A percentile compares a stretch with the other conserved stretches of the same genome.
These are phyloP conservation scores for Heterodera schachtii DNA, from an alignment of 1,140 invertebrate genomes.

Conservation along the genomic window DNA sequence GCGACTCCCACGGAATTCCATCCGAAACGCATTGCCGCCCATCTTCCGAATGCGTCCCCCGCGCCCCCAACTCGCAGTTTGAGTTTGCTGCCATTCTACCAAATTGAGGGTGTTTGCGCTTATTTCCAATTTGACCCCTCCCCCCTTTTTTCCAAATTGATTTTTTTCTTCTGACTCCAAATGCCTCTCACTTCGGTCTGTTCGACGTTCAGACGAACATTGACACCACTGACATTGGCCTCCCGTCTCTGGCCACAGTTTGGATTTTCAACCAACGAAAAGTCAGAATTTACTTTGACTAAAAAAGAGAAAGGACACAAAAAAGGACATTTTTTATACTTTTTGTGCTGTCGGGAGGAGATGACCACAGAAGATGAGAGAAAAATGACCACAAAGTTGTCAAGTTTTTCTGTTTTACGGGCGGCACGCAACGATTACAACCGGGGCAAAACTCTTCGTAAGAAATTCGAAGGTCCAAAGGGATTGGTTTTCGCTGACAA, in stretches of 20 bases:
- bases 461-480: slow-evolving; percentile 25
- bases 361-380: not conserved
- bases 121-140: too few species aligned
- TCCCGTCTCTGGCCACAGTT: slow-evolving; percentile 17
- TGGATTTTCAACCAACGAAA: slow-evolving; percentile 15
- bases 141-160: not conserved
- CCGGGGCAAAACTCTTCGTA: slow-evolving; percentile 43
- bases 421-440: slow-evolving; percentile 32
- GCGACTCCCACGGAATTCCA: not conserved
- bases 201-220: slow-evolving; percentile 25
- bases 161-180: slow-evolving; percentile 15
- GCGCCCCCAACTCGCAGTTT: slow-evolving; percentile 3
- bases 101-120: not conserved
- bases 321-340: not conserved
- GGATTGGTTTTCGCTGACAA: slow-evolving; percentile 23
- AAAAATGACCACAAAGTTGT: not conserved
- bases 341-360: not conserved
- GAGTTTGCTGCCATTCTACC: slow-evolving; percentile 20
- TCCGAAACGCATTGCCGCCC: slow-evolving; percentile 12
- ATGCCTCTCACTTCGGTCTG: slow-evolving; percentile 18
- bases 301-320: not conserved
- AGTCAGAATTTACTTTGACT: not conserved
- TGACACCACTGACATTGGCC: slow-evolving; percentile 16
- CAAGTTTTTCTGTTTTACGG: not conserved
- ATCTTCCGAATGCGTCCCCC: not conserved